Base-by-base conservation (phyloP, 2,797 vertebrate species). In the Cynodonichthys magdalenae region DNA sequence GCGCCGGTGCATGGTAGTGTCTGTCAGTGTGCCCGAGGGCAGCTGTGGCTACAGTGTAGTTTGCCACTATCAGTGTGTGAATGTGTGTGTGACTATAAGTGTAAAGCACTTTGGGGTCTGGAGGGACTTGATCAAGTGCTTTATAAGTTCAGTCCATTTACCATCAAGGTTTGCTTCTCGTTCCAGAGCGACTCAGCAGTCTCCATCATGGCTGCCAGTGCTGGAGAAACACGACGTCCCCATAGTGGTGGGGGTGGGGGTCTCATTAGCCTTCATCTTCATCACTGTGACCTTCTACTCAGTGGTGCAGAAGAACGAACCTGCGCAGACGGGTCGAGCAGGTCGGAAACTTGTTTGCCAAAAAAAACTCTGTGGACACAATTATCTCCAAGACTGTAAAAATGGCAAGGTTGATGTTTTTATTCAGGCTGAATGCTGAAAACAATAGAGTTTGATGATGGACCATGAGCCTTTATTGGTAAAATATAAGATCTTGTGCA, bases 211-310 rank as follows among this genome's bases (percentile, higher is more conserved):
- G 92, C 67, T 93, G 24, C 93, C 92, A 0, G 68, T 89, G 44
- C 79, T 95, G 65, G 92, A 94, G 63, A 93, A 93, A 72, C 94
- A 94, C 6, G 94, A 95, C 79, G 88, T 95, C 71, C 93, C 93
- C 51, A 92, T 95, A 1, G 93, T 94, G 58, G 92, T 94, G 45
- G 94, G 94, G 67, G 94, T 94, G 18, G 91, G 92, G 1, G 88
- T 93, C 5, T 95, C 93, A 36, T 69, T 95, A 66, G 90, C 92
- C 17, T 93, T 95, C 78, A 95, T 95, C 76, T 93, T 95, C 69
- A 88, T 94, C 66, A 90, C 91, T 6, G 93, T 95, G 75, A 90
- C 89, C 18, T 93, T 95, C 79, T 95, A 95, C 62, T 93, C 93
- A 0, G 81, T 94, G 64, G 83, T 93, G n/a, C 93, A 93, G 81